Evolutionary conservation across 2,113 vertebrate species (phyloP), one percentile per base, ranked within the genome.

Genomic region (Chelonoidis abingdonii): DNA sequence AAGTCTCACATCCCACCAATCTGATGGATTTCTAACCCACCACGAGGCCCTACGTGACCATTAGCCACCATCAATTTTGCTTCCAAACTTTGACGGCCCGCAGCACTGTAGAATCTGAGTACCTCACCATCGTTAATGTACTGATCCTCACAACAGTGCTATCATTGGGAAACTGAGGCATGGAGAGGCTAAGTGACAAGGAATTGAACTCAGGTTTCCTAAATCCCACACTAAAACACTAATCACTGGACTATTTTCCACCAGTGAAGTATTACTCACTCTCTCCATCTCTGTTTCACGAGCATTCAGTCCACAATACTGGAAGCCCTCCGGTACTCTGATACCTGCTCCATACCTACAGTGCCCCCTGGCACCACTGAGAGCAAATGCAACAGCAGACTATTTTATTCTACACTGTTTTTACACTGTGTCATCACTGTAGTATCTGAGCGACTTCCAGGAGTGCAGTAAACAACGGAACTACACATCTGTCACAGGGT

Each of bases 21-120:
- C 92, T 41, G 82, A 95, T 97, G 94, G 83, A 94, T 96, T 95
- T 96, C 69, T 88, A 92, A 81, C 80, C 94, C 12, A 19, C 84
- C 35, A 83, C 38, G 35, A 83, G 83, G 90, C 69, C 38, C 79
- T 57, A 11, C 41, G 1, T 31, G 0, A 1, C 80, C 50, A 44
- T n/a, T 29, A 76, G 65, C 81, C 92, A 90, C 76, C 0, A 3
- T 22, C 89, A 86, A 50, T 86, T 78, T 19, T 41, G n/a, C 52
- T 57, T 84, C 53, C 14, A 54, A 25, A 25, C n/a, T 54, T 25
- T 22, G 38, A 38, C 38, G 19, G 62, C 12, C 49, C 8, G 54
- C 1, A 0, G 76, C 35, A 0, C 25, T 41, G 38, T 75, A 53
- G 50, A 31, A 8, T 10, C 21, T 5, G 24, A 5, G 53, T 1